phyloP scores from a whole-genome alignment of 1,140 invertebrate species.

The Trichogramma pretiosum region DNA sequence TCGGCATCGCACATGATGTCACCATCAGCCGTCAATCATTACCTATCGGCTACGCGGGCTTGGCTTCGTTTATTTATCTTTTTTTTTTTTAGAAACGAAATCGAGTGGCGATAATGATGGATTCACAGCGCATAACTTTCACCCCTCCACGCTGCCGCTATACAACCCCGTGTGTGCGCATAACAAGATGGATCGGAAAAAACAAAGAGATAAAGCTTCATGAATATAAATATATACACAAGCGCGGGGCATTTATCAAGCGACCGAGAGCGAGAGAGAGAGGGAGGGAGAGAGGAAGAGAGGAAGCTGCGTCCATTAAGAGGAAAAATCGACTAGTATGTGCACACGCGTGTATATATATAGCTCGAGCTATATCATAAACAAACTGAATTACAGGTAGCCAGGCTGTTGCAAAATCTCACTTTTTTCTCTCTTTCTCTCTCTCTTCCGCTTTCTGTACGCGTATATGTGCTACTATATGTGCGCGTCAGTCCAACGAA shows the following conservation, averaged over 20 bases:
- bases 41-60: too few relatives aligned
- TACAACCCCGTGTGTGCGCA: background rate
- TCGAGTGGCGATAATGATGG: conserved; percentile 8
- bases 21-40: too few relatives aligned
- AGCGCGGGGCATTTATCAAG: too few relatives aligned
- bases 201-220: background rate
- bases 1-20: too few relatives aligned
- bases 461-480: too few relatives aligned
- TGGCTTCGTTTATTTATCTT: conserved; percentile 31
- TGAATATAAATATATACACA: too few relatives aligned
- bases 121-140: conserved; percentile 5
- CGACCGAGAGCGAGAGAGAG: conserved; percentile 13
- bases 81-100: background rate
- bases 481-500: too few relatives aligned
- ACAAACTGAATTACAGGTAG: conserved; percentile 43
- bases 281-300: conserved; percentile 20
- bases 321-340: conserved; percentile 42
- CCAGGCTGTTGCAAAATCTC: conserved; percentile 11
- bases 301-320: conserved; percentile 34
- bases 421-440: conserved; percentile 29
- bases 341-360: too few relatives aligned
- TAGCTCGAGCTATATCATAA: conserved; percentile 37
- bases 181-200: background rate
- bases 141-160: too few relatives aligned
- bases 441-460: conserved; percentile 14